Evolutionary conservation across 2,888 invertebrate genomes (phyloP), one percentile per base, ranked within the genome.

Genomic region (Eristalinus aeneus): DNA sequence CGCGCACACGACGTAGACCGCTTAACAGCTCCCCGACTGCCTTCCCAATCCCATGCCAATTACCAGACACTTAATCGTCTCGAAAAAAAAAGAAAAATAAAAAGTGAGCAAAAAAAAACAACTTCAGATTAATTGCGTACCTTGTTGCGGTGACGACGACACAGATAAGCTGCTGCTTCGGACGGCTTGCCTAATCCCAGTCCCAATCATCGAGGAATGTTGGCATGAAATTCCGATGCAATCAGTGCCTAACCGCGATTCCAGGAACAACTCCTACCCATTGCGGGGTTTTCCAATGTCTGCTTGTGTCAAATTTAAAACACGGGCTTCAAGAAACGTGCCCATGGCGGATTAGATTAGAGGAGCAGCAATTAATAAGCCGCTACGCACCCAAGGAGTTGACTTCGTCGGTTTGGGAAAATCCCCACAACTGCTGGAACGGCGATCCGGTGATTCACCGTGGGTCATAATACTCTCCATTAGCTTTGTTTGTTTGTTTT

Each of bases 401-500:
- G 53, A 36, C 27, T 60, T 69, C 63, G 53, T 53, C 27, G 53
- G 64, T 73, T 76, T 20, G 2, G 36, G 34, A 23, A 71, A 71
- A 56, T 23, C 67, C 67, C 63, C 73, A n/a, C 61, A 53, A 54
- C 27, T 27, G 27, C 27, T 3, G 27, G 27, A 3, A 2, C 27
- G 27, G 31, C 34, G 32, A 20, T 53, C 54, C 56, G 36, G 76
- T 81, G 75, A 81, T 65, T 71, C 76, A 81, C 74, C 39, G 56
- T 39, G 27, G 56, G 58, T 20, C 56, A 31, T 11, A 53, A 61
- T 54, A 46, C 46, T n/a, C 46, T 73, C 34, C 16, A 64, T 36
- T 64, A 73, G 36, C 63, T 54, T 54, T 53, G 31, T 61, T 60
- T 46, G 8, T 34, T 27, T 27, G 27, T 54, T 27, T 54, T 53